A percentile compares a stretch with the other conserved stretches of the same genome.
phyloP scores from a whole-genome alignment of 2,113 vertebrate species.

The Datnioides undecimradiatus region DNA sequence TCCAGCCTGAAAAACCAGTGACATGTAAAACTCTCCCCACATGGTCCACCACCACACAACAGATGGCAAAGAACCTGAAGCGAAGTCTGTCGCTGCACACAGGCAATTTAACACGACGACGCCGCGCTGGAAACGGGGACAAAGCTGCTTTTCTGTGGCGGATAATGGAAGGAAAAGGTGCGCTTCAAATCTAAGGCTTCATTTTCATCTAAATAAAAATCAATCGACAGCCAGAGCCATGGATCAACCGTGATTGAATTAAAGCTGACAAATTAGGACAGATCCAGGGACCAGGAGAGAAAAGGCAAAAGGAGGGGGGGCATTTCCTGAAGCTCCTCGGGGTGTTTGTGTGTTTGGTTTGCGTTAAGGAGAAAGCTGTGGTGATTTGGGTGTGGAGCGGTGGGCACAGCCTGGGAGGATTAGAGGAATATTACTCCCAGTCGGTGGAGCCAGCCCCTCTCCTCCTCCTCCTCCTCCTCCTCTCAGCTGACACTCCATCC shows the following conservation, averaged over 20 bases:
- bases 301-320: not conserved
- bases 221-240: not conserved
- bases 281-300: not conserved
- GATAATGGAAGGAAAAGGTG: not conserved
- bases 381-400: conserved; percentile 44
- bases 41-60: conserved; percentile 50
- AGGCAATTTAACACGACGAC: conserved; percentile 47
- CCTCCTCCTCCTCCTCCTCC: conserved; percentile 23
- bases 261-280: conserved; percentile 21
- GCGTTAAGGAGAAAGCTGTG: conserved; percentile 46
- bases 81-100: conserved; percentile 49
- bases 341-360: conserved; percentile 51
- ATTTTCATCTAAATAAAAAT: conserved; percentile 41
- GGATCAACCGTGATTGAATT: conserved; percentile 17
- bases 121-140: conserved; percentile 30
- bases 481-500: conserved; percentile 49
- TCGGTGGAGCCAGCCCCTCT: conserved; percentile 6
- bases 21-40: conserved; percentile 54
- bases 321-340: conserved; percentile 37
- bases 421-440: conserved; percentile 51
- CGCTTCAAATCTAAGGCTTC: not conserved
- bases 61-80: conserved; percentile 68
- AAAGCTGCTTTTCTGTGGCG: conserved; percentile 16
- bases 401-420: conserved; percentile 47
- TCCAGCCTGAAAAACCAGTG: conserved; percentile 42